These are phyloP conservation scores for Nipponacmea schrenckii DNA, from an alignment of 2,888 invertebrate genomes.

Conservation along the genomic window DNA sequence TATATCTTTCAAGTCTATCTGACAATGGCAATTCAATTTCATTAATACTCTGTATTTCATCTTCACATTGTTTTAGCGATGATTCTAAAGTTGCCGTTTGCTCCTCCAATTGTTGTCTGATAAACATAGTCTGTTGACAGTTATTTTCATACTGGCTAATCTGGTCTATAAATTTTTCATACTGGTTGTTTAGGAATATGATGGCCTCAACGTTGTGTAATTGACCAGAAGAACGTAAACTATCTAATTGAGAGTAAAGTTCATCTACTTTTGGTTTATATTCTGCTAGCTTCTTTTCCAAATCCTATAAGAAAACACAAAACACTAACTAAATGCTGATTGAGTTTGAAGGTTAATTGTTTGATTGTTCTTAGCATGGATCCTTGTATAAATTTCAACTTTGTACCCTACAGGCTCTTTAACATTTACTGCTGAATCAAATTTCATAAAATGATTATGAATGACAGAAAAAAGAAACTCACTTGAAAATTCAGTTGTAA, in stretches of 20 bases:
- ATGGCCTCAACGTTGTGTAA: conserved; percentile 79
- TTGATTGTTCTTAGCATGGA: too few relatives aligned
- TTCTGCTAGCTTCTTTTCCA: conserved; percentile 59
- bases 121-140: conserved; percentile 79
- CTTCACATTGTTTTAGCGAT: conserved; percentile 43
- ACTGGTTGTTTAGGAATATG: conserved; percentile 81
- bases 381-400: too few relatives aligned
- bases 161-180: conserved; percentile 85
- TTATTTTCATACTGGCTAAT: conserved; percentile 78
- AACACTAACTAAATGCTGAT: too few relatives aligned
- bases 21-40: conserved; percentile 44
- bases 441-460: too few relatives aligned
- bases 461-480: not conserved
- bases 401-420: too few relatives aligned
- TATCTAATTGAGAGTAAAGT: conserved; percentile 65
- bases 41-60: conserved; percentile 47
- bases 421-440: too few relatives aligned
- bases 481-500: not conserved
- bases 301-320: conserved; percentile 43
- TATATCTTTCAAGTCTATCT: conserved; percentile 51
- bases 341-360: too few relatives aligned
- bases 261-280: conserved; percentile 49
- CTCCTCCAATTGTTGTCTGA: conserved; percentile 84
- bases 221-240: conserved; percentile 75
- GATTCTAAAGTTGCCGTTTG: conserved; percentile 42